Evolutionary conservation across 1,140 invertebrate species (phyloP), one percentile per base, ranked within the genome.

Genomic region (Hyles vespertilio): DNA sequence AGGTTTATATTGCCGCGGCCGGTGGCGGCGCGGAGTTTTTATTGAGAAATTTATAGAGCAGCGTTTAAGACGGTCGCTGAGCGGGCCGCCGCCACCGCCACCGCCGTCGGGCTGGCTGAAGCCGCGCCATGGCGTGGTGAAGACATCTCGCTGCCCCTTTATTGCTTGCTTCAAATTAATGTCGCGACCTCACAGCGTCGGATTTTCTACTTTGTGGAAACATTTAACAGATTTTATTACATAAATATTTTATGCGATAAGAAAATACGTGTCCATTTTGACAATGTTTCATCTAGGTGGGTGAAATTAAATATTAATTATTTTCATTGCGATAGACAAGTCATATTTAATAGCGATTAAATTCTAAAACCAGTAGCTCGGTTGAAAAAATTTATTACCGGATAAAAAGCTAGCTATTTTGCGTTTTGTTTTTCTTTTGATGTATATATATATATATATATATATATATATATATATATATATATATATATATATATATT

Each of bases 121-220:
- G 65, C 59, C 68, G 64, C 58, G 64, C 62, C 66, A 59, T 63
- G 59, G 51, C 72, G 71, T 69, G 76, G 75, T 77, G 74, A 78
- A 80, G 81, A 84, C 78, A 77, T 80, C 74, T 79, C 68, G 74
- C 73, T 77, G 74, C 70, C 78, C 77, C 77, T 85, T 88, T 88
- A 87, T 88, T 88, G 83, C 85, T 86, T 73, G 85, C 71, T 80
- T 74, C 76, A 88, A 88, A 88, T 88, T 88, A 88, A 86, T 86
- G 79, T 84, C 79, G 74, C 81, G 67, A 83, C 79, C 83, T 81
- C 65, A 77, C 69, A 56, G 65, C 67, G 69, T 70, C 76, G 77
- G 79, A 83, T 81, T 79, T 81, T 76, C 72, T 86, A 83, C 82
- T 86, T 84, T 81, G 80, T 79, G 79, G 69, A 36, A 79, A 74